Base-by-base conservation (phyloP, 2,797 vertebrate genomes). In the Pipistrellus nathusii region DNA sequence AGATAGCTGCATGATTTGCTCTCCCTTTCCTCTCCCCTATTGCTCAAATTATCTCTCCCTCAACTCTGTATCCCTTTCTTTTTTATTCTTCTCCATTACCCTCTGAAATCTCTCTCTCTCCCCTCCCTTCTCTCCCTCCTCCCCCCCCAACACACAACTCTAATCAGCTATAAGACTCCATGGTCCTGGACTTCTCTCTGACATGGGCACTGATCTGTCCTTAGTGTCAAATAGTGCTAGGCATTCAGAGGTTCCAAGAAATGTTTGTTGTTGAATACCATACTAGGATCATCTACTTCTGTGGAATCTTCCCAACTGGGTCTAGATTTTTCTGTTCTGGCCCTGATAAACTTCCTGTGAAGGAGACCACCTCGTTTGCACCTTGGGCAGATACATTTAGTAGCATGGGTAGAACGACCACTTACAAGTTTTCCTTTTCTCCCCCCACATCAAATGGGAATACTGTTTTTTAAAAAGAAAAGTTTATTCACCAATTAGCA, bases 401-500 rank as follows among this genome's bases (percentile, higher is more conserved):
- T 53, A 59, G 57, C 23, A 17, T 76, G 21, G 25, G 35, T 14
- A 48, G 3, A 51, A 21, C 21, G 38, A 46, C 18, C 30, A 53
- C 4, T 85, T 87, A 41, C n/a, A 18, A 82, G n/a, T 69, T 41
- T 80, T 48, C 2, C 21, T 78, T 91, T 90, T 44, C n/a, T 23
- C 21, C 32, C 25, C 14, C 23, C 6, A n/a, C n/a, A 41, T 75
- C 57, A 51, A 41, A 27, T 68, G 51, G 80, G 25, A 85, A 30
- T 9, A 46, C 15, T 38, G 13, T 92, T 14, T 38, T 27, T 62
- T 78, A 85, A 82, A 85, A n/a, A 76, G 32, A 57, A 92, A 68
- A 59, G 71, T 87, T 32, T 75, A 46, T 80, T 93, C 91, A 57
- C 86, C 73, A 41, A 27, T 32, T 83, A 85, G 88, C 86, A 25